Evolutionary conservation across 2,113 vertebrate genomes (phyloP).

Genomic region (Amphiprion percula): DNA sequence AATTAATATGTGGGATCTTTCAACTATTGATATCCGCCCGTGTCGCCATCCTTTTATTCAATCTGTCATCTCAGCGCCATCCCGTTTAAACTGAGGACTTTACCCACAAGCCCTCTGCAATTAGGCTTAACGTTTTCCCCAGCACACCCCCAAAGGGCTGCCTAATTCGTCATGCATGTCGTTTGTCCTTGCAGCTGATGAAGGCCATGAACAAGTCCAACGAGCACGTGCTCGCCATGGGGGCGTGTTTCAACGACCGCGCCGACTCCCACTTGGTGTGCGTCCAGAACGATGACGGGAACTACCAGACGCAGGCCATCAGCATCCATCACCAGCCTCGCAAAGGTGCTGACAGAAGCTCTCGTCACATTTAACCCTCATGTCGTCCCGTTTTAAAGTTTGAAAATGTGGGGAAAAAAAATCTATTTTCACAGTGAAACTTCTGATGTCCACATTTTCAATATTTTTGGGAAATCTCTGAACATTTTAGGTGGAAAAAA

Average conservation of each 20-base stretch:
- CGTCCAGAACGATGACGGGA: conserved; percentile 97
- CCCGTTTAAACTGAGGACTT: conserved; percentile 15
- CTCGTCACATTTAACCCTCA: neutral
- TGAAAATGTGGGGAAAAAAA: no score
- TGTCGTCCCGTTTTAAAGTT: no score
- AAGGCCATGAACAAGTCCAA: conserved; percentile 99
- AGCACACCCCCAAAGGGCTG: conserved; percentile 21
- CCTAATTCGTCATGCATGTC: conserved; percentile 39
- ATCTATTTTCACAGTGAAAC: no score
- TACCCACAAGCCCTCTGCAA: conserved; percentile 53
- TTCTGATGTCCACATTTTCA: no score
- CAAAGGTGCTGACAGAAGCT: conserved; percentile 86
- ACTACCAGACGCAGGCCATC: conserved; percentile 99
- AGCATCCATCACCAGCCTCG: conserved; percentile 98
- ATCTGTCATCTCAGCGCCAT: conserved; percentile 50
- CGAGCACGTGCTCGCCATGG: conserved; percentile 97
- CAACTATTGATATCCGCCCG: conserved; percentile 27
- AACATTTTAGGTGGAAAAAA: no score
- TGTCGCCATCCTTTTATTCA: conserved; percentile 15
- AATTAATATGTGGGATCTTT: conserved; percentile 50
- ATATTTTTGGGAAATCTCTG: no score
- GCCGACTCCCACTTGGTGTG: conserved; percentile 98
- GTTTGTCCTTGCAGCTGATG: conserved; percentile 90
- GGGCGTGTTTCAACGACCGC: conserved; percentile 95
- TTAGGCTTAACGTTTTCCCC: conserved; percentile 60